Evolutionary conservation across 2,888 invertebrate genomes (phyloP), one percentile per base, ranked within the genome.

Genomic region (Ophonus ardosiacus): DNA sequence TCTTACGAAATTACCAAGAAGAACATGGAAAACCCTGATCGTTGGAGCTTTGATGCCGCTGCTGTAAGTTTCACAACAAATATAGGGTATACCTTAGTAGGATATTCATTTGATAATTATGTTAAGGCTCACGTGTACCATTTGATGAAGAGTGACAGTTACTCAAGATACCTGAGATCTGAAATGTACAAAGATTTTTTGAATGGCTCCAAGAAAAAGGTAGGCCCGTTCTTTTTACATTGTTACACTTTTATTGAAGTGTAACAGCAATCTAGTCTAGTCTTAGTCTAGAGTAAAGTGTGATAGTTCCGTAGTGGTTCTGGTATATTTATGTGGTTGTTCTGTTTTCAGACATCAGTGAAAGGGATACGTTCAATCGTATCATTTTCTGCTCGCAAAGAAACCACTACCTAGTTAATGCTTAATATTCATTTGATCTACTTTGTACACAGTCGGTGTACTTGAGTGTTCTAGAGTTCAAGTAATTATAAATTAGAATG

Each of bases 71-170:
- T 51, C 76, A 80, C 51, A 61, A 80, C 8, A 10, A 74, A 74
- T n/a, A 31, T 38, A n/a, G 0, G 7, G 40, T 85, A n/a, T 57
- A 31, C 31, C 31, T 31, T 85, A n/a, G 61, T 40, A 71, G 59
- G 63, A 59, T 31, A 61, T 43, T n/a, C 5, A 71, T 17, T 61
- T 38, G 7, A 79, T 79, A 8, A 61, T 40, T 85, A 8, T 51
- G 43, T 92, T 10, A 93, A 98, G 98, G 97, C 98, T 7, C 99
- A 99, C 92, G 99, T 99, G 57, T 99, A 99, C 92, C 98, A 99
- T 90, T 93, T 99, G 88, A 99, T 99, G 99, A 99, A 99, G 91
- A 98, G 98, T 87, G 99, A 99, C 92, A 98, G 98, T 90, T 99
- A 99, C 91, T 98, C 98, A 82, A 94, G 99, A 88, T 99, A 99